Conservation (phyloP, 2,888 invertebrate genomes). For the Linyphia triangularis region DNA sequence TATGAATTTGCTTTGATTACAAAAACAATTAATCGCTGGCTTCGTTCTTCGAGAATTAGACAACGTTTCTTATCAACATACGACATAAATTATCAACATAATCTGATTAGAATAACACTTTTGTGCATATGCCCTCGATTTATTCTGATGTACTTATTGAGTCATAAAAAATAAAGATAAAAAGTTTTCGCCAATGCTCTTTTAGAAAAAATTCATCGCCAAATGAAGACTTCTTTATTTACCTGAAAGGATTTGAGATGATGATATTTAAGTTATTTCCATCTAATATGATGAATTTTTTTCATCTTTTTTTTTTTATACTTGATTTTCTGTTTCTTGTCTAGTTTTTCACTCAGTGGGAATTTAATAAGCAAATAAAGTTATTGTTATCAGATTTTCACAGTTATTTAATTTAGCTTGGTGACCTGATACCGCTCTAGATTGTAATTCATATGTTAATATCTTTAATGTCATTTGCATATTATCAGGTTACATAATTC, state of each 20-base stretch:
- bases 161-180: no score
- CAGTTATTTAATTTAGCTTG: constrained; percentile 8
- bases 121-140: no score
- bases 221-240: no score
- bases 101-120: no score
- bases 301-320: background rate
- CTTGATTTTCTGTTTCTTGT: background rate
- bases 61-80: no score
- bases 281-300: constrained; percentile 28
- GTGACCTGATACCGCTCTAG: constrained; percentile 11
- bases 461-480: constrained; percentile 47
- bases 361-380: constrained; percentile 1
- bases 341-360: background rate
- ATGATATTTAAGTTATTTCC: background rate
- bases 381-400: constrained; percentile 35
- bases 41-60: no score
- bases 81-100: no score
- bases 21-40: no score
- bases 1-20: no score
- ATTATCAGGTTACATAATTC: constrained; percentile 40
- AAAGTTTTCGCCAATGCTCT: no score
- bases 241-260: constrained; percentile 3
- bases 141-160: no score
- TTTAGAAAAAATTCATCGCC: no score
- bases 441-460: constrained; percentile 52